Evolutionary conservation across 2,797 vertebrate genomes (phyloP).

Genomic region (Silurus aristotelis): DNA sequence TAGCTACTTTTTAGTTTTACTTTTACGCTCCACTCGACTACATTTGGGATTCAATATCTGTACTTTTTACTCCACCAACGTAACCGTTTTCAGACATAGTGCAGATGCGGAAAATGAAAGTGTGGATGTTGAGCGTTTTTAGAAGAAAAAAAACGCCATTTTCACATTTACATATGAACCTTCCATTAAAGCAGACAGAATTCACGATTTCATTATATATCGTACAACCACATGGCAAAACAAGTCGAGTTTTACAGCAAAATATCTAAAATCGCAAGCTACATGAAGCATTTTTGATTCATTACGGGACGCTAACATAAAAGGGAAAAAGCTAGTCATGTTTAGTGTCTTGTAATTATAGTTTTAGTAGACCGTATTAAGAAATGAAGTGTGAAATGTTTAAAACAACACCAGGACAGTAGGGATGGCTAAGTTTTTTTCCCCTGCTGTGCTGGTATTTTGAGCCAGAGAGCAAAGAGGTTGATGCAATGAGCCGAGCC

Average conservation of each 20-base stretch:
- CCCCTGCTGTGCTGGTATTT: background rate
- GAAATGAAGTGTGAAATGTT: background rate
- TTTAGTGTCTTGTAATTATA: background rate
- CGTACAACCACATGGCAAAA: background rate
- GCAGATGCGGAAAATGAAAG: too few species aligned
- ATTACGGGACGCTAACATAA: background rate
- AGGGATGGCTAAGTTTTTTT: background rate
- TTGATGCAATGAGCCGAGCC: background rate
- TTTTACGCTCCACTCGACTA: too few species aligned
- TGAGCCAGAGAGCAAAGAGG: conserved; percentile 3
- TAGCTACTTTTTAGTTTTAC: too few species aligned
- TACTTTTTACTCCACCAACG: too few species aligned
- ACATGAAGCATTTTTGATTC: background rate
- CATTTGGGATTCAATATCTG: too few species aligned
- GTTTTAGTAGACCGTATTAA: background rate
- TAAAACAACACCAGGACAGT: background rate
- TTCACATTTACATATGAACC: too few species aligned
- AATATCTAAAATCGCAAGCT: background rate
- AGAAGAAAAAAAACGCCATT: too few species aligned
- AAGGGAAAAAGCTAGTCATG: background rate
- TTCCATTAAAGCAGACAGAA: too few species aligned
- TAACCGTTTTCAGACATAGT: too few species aligned
- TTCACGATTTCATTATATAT: background rate
- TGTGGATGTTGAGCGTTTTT: too few species aligned
- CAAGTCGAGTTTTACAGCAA: background rate